phyloP scores from a whole-genome alignment of 2,888 invertebrate species.

The Galerucella pusilla region DNA sequence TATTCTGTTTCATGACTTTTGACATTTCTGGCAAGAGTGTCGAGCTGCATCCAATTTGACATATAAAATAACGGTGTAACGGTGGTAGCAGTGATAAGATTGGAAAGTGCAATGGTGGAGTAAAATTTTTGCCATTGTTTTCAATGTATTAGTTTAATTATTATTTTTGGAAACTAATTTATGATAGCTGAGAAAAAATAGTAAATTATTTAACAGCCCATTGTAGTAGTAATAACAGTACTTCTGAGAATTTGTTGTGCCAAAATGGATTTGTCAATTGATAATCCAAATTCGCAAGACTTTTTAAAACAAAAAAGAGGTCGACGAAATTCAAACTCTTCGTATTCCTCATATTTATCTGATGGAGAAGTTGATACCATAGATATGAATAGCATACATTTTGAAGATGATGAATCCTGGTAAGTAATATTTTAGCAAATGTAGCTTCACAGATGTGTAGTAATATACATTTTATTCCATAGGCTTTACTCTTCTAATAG shows the following conservation, averaged over 20 bases:
- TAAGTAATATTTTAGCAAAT: conserved; percentile 58
- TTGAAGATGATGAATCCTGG: conserved; percentile 72
- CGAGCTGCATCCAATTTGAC: not conserved
- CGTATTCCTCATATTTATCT: conserved; percentile 20
- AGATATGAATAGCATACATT: conserved; percentile 70
- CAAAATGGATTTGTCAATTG: conserved; percentile 59
- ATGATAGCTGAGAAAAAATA: conserved; percentile 11
- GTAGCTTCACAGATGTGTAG: not conserved
- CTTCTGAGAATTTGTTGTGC: conserved; percentile 34
- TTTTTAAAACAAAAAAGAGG: conserved; percentile 42
- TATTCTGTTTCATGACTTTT: not conserved
- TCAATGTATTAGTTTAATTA: conserved; percentile 32
- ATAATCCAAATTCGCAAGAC: conserved; percentile 53
- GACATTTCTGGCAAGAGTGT: not conserved
- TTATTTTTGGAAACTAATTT: conserved; percentile 26
- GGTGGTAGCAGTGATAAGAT: conserved; percentile 18
- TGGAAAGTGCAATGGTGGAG: conserved; percentile 56
- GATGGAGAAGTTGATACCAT: conserved; percentile 61
- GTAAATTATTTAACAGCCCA: conserved; percentile 15
- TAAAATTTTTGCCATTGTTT: conserved; percentile 42
- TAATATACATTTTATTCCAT: not conserved
- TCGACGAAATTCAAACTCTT: conserved; percentile 29
- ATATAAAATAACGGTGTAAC: not conserved
- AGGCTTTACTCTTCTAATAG: conserved; percentile 20
- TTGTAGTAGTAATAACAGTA: conserved; percentile 15